Evolutionary conservation across 2,888 invertebrate genomes (phyloP).

Genomic region (Labia minor): DNA sequence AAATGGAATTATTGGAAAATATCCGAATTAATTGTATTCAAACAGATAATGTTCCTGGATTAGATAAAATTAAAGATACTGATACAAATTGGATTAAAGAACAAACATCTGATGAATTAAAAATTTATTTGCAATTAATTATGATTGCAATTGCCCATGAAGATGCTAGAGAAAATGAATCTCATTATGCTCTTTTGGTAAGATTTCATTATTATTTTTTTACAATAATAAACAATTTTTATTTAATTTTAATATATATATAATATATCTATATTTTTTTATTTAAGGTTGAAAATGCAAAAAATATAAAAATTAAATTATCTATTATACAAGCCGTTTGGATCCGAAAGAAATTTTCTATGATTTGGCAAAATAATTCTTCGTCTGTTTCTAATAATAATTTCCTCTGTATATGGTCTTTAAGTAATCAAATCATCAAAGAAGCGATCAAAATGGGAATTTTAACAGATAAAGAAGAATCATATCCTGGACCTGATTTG

Average conservation of each 20-base stretch:
- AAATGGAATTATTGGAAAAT: not conserved
- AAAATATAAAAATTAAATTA: not conserved
- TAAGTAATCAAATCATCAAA: not conserved
- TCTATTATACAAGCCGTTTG: not conserved
- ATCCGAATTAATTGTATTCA: not conserved
- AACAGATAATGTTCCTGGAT: not conserved
- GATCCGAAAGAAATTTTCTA: not conserved
- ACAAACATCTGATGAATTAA: not conserved
- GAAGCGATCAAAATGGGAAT: not conserved
- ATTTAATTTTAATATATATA: not conserved
- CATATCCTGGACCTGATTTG: not conserved
- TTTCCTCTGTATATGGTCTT: not conserved
- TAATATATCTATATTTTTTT: not conserved
- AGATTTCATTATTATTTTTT: not conserved
- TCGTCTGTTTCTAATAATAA: not conserved
- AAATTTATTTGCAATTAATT: not conserved
- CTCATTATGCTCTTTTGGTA: not conserved
- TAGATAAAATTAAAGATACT: not conserved
- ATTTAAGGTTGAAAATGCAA: not conserved
- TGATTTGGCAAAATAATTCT: not conserved
- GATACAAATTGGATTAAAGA: too few species aligned
- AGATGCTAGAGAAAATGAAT: not conserved
- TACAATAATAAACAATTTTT: not conserved
- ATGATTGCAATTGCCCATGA: not conserved
- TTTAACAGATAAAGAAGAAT: not conserved